Evolutionary conservation across 2,113 vertebrate genomes (phyloP).

Genomic region (Antechinus stuartii): DNA sequence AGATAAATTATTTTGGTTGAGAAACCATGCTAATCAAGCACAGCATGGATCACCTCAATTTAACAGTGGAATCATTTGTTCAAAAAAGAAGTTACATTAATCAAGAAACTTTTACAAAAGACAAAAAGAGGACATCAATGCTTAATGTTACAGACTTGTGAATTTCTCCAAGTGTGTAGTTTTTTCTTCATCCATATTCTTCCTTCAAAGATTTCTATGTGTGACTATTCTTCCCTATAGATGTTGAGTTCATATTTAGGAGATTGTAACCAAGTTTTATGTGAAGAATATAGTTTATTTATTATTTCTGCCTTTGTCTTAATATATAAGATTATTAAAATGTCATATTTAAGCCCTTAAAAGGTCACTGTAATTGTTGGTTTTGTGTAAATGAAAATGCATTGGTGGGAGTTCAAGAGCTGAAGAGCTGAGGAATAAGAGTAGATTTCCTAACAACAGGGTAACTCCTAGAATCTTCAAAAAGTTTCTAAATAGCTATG

Average conservation of each 20-base stretch:
- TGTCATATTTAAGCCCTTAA: background rate
- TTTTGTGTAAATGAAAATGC: background rate
- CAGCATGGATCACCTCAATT: background rate
- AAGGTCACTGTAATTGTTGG: background rate
- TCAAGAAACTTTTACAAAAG: background rate
- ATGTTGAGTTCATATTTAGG: background rate
- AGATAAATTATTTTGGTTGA: background rate
- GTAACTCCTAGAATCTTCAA: background rate
- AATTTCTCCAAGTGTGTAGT: background rate
- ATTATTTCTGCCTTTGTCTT: background rate
- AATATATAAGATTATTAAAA: background rate
- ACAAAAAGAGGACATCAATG: background rate
- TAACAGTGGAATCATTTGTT: background rate
- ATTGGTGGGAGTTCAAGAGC: background rate
- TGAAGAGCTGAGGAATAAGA: background rate
- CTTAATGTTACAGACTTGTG: background rate
- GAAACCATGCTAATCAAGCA: background rate
- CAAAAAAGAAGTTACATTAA: background rate
- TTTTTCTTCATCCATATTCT: background rate
- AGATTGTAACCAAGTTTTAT: background rate
- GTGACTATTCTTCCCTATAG: background rate
- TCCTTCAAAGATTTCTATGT: background rate
- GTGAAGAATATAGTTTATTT: background rate
- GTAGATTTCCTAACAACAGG: background rate
- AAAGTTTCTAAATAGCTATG: background rate